Evolutionary conservation across 2,113 vertebrate genomes (phyloP).

Genomic region (Elachura formosa): DNA sequence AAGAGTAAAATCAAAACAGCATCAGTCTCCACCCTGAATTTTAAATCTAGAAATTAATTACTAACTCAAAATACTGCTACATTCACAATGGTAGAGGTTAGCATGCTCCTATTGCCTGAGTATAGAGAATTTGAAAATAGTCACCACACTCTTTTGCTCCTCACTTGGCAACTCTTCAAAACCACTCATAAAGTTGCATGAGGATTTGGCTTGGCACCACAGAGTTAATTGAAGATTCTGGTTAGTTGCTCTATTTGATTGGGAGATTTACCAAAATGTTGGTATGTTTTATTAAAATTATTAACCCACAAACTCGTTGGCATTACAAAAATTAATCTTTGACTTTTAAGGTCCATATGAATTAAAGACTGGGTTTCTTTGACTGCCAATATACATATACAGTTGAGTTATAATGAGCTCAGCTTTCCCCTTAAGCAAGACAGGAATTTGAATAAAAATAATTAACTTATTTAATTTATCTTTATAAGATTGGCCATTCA

Average conservation of each 20-base stretch:
- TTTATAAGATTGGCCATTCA: not conserved
- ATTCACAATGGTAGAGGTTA: not conserved
- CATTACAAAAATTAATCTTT: not conserved
- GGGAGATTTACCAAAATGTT: not conserved
- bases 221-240: not conserved
- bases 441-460: not conserved
- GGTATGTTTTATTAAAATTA: not conserved
- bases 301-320: not conserved
- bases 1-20: fast-evolving
- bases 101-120: not conserved
- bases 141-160: not conserved
- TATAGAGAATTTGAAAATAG: not conserved
- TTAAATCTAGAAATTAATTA: not conserved
- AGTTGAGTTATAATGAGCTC: not conserved
- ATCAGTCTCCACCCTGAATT: not conserved
- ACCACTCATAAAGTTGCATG: not conserved
- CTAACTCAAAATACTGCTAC: not conserved
- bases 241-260: not conserved
- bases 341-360: not conserved
- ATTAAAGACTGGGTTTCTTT: not conserved
- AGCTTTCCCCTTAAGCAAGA: not conserved
- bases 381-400: not conserved
- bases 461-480: not conserved
- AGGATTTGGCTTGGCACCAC: not conserved
- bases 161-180: not conserved